Evolutionary conservation across 2,888 invertebrate species (phyloP).

Genomic region (Scaptomyza cyrtandrae): DNA sequence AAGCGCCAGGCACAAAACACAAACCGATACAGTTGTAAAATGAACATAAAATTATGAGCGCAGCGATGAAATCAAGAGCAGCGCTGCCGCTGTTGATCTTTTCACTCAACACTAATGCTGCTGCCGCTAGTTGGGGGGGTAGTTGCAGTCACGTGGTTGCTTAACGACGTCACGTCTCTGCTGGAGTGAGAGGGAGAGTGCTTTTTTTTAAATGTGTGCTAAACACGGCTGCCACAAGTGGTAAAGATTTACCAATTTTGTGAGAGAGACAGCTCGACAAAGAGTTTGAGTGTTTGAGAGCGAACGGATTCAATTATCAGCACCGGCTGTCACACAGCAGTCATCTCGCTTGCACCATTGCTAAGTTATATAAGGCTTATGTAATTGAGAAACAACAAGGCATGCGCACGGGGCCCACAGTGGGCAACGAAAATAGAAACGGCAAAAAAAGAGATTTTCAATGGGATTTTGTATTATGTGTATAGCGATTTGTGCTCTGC

Average conservation of each 20-base stretch:
- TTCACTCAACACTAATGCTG: constrained; percentile 11
- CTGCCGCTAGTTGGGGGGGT: constrained; percentile 10
- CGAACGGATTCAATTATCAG: constrained; percentile 11
- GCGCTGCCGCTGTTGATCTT: constrained; percentile 26
- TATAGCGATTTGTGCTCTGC: constrained; percentile 11
- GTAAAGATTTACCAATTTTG: constrained; percentile 2
- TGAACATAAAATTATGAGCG: constrained; percentile 66
- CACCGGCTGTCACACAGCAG: constrained; percentile 15
- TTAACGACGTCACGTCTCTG: constrained; percentile 13
- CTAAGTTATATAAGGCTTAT: constrained; percentile 78
- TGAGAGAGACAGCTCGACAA: neutral
- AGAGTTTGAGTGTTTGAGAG: neutral
- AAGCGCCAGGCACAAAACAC: constrained; percentile 36
- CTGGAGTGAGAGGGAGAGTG: constrained; percentile 17
- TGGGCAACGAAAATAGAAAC: constrained; percentile 64
- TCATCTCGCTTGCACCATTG: constrained; percentile 58
- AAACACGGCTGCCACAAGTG: constrained; percentile 12
- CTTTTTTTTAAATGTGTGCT: constrained; percentile 27
- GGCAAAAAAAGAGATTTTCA: constrained; percentile 30
- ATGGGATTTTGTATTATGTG: constrained; percentile 9
- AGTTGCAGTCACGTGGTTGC: constrained; percentile 53
- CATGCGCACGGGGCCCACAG: constrained; percentile 71
- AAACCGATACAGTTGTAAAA: constrained; percentile 59
- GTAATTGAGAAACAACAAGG: constrained; percentile 64
- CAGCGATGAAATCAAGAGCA: constrained; percentile 33